Percentiles rank a stretch among this genome's conserved stretches.
phyloP scores from a whole-genome alignment of 2,113 vertebrate species.

The Odocoileus virginianus region DNA sequence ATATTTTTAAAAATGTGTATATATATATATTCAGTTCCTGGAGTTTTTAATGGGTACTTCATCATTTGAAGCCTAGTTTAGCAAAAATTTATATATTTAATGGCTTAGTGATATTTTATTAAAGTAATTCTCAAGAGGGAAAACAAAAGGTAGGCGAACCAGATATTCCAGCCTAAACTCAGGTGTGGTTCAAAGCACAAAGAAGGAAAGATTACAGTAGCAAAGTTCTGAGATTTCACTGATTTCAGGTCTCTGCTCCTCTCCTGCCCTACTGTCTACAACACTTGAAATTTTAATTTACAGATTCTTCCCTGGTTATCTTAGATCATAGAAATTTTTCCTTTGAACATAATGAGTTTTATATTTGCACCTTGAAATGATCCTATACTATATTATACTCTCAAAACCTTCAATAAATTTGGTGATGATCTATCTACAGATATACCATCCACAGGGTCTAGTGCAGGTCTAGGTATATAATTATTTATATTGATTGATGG shows the following conservation, averaged over 20 bases:
- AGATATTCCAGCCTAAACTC: neutral
- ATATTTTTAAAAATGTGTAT: neutral
- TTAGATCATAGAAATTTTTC: neutral
- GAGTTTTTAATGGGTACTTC: neutral
- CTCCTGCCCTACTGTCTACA: neutral
- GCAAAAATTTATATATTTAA: neutral
- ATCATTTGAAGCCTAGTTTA: neutral
- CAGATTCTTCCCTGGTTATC: neutral
- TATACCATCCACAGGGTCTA: neutral
- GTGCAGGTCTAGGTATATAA: neutral
- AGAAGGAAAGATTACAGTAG: neutral
- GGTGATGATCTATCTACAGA: neutral
- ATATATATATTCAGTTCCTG: neutral
- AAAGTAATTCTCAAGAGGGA: neutral
- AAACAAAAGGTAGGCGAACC: neutral
- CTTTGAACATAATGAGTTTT: neutral
- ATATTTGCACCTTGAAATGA: neutral
- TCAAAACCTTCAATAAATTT: neutral
- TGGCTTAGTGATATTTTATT: neutral
- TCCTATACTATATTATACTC: neutral
- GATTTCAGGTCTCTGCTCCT: neutral
- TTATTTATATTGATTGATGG: neutral
- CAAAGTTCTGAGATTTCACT: neutral
- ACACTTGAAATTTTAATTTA: neutral
- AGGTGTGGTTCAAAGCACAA: neutral